Percentiles rank a stretch among this genome's conserved stretches.
Evolutionary conservation across 1,140 invertebrate species (phyloP).

Genomic region (Campodea augens): DNA sequence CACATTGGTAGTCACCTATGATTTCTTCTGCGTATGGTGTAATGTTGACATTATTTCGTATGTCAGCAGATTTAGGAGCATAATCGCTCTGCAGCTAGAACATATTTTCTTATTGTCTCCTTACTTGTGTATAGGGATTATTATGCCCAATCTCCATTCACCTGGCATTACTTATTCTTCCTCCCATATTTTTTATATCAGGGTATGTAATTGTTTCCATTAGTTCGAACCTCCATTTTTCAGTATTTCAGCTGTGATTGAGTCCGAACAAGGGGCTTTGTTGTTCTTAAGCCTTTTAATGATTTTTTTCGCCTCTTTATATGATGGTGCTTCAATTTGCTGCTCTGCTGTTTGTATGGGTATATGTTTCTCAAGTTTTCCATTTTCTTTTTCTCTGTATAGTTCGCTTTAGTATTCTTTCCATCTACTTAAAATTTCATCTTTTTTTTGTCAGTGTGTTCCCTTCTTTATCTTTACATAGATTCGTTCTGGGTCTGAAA

Average conservation of each 20-base stretch:
- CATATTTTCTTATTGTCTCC: too few relatives aligned
- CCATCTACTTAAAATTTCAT: background rate
- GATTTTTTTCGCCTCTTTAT: background rate
- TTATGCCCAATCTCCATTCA: too few relatives aligned
- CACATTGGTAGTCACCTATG: too few relatives aligned
- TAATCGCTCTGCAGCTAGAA: too few relatives aligned
- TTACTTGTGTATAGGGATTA: too few relatives aligned
- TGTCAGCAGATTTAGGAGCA: too few relatives aligned
- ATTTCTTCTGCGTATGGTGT: too few relatives aligned
- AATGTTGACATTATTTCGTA: too few relatives aligned
- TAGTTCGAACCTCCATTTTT: background rate
- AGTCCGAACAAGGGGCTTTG: background rate
- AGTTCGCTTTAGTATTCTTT: constrained; percentile 1
- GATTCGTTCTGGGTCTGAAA: background rate
- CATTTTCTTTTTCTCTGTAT: background rate
- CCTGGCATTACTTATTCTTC: too few relatives aligned
- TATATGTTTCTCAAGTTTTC: background rate
- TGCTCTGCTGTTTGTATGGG: background rate
- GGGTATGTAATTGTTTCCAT: background rate
- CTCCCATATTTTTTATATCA: too few relatives aligned
- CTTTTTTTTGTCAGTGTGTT: background rate
- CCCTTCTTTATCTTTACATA: background rate
- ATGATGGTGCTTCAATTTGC: background rate
- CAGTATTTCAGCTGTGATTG: background rate
- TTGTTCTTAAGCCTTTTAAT: background rate